Evolutionary conservation across 2,888 invertebrate species (phyloP).

Genomic region (Bellardia bayeri): DNA sequence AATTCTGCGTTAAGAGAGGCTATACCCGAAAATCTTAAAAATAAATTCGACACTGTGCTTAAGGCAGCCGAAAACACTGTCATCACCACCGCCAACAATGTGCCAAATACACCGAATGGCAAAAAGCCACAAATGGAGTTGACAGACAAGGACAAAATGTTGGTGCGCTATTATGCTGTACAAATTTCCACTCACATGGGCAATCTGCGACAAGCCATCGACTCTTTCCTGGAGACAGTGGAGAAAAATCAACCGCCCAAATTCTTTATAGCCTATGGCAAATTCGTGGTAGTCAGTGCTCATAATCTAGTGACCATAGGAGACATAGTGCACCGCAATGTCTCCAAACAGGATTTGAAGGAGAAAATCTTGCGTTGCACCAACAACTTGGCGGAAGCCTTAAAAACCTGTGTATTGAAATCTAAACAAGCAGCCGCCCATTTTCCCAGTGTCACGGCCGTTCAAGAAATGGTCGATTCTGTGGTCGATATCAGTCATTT

Average conservation of each 20-base stretch:
- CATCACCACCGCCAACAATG: constrained; percentile 85
- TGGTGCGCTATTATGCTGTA: constrained; percentile 94
- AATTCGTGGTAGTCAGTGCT: constrained; percentile 96
- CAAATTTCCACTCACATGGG: constrained; percentile 94
- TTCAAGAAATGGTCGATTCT: constrained; percentile 97
- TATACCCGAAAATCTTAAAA: constrained; percentile 88
- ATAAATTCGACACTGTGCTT: constrained; percentile 90
- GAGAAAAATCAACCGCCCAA: constrained; percentile 97
- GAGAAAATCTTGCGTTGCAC: constrained; percentile 90
- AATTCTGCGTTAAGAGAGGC: constrained; percentile 90
- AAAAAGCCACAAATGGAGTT: constrained; percentile 81
- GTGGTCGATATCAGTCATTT: constrained; percentile 93
- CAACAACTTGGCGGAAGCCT: constrained; percentile 91
- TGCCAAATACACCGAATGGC: constrained; percentile 73
- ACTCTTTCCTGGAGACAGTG: constrained; percentile 95
- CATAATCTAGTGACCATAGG: constrained; percentile 97
- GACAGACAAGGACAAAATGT: constrained; percentile 91
- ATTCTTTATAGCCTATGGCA: constrained; percentile 96
- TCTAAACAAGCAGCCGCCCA: constrained; percentile 96
- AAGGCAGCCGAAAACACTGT: constrained; percentile 89
- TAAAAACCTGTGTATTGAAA: constrained; percentile 92
- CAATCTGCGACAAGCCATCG: constrained; percentile 94
- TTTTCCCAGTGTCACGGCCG: constrained; percentile 95
- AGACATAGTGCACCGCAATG: constrained; percentile 95
- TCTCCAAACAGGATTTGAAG: constrained; percentile 90